Evolutionary conservation across 2,113 vertebrate genomes (phyloP), one percentile per base, ranked within the genome.

Genomic region (Syngnathus scovelli): DNA sequence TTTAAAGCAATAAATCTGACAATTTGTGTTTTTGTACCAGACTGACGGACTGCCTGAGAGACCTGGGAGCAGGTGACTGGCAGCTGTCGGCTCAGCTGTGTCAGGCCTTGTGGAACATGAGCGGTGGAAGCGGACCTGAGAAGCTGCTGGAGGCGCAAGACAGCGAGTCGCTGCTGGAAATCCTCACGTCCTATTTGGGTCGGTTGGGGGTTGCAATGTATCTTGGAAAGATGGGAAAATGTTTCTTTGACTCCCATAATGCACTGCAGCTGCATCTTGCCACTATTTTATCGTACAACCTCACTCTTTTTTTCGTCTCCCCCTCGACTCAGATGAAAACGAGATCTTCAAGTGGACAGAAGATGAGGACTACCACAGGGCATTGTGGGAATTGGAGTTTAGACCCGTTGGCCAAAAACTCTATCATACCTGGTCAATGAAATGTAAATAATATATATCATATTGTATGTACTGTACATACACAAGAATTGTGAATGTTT

Each of bases 71-170:
- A 0, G 85, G 83, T 44, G 96, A 99, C 75, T 98, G 96, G 96
- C 94, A 95, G 88, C 84, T 99, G 82, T 94, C 93, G 8, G 90
- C 92, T 61, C 87, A 96, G 85, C 86, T 93, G 58, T 99, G 96
- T 89, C 95, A 95, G 90, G 94, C 94, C 1, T 67, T 98, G 71
- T 98, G 95, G 95, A 99, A 99, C 89, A 90, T 93, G 83, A 94
- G 88, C 59, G 81, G 87, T 15, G 58, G 87, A 16, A 55, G 67
- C 62, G 0, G 72, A 46, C 55, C 71, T 0, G 76, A 76, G 43
- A 52, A 44, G 44, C 67, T 87, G 73, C 89, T 95, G 36, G 89
- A 90, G 61, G 61, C 76, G 0, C 78, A 89, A 71, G 88, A 91
- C 37, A 77, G 83, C 4, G 37, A 74, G 39, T 76, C 52, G 0